Base-by-base conservation (phyloP, 2,113 vertebrate genomes). In the Dermatemys mawii region DNA sequence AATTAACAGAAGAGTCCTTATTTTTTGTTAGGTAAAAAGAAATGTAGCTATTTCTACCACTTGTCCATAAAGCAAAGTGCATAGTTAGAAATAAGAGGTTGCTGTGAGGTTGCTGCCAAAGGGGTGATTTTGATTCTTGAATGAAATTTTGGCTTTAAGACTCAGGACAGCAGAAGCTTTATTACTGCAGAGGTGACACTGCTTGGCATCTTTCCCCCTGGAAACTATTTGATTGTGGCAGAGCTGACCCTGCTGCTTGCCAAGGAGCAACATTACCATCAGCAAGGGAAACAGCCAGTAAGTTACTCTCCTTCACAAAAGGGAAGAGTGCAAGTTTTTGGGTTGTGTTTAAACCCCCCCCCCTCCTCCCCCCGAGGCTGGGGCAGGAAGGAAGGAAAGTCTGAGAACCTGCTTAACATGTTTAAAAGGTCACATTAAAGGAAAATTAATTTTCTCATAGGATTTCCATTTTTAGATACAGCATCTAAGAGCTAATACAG, bases 21-120 rank as follows among this genome's bases (percentile, higher is more conserved):
- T 32, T 60, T 29, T 60, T 60, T 5, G 55, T 60, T 60, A 60
- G 55, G 55, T 60, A 32, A 60, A 60, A 60, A 12, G 19, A 32
- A 5, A 4, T 87, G 8, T 83, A 78, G 27, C 8, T 60, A 63
- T 92, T 97, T 97, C 94, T 86, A 88, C 6, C 93, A 51, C 9
- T 32, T 8, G 0, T 92, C 11, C 55, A 79, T 89, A 63, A 88
- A 78, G n/a, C 70, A 85, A 70, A 76, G 11, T 70, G 67, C 13
- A 6, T 83, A 67, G 14, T 88, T 90, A 83, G 38, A 94, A 92
- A 88, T 29, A 91, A 82, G 44, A 60, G 27, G 46, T 94, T 54
- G 63, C 21, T 84, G 51, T 78, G 78, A 75, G n/a, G 67, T 84
- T 95, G 93, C 78, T 79, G 84, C 48, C 32, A 49, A 90, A 75